Base-by-base conservation (phyloP, 2,113 vertebrate genomes). In the Azemiops feae region DNA sequence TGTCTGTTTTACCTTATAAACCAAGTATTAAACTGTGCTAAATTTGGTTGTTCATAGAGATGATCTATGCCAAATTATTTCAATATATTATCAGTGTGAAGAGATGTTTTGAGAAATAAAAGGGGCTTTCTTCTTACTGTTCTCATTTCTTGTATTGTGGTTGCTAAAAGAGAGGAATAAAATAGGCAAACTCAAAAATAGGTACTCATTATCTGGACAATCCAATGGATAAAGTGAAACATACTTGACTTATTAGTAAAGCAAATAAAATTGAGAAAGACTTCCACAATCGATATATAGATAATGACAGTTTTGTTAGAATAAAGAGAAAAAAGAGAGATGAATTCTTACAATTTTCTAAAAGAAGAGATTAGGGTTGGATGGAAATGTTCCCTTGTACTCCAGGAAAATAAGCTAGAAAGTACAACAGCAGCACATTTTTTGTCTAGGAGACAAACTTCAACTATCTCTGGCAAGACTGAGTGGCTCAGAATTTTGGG, bases 1-100 rank as follows among this genome's bases (percentile, higher is more conserved):
- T 92, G 47, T 3, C 14, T 90, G 25, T 94, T 81, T 95, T 92
- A 93, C 20, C 9, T 12, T 47, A 27, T 91, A 96, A 95, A 92
- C 18, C 6, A 87, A 92, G 93, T 57, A 1, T 91, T 94, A 34
- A 92, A 20, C 22, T 91, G 60, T 90, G 12, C 53, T 85, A 47
- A 86, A 60, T 1, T 30, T 92, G 39, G 0, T 1, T 91, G 90
- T 9, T 50, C 47, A 50, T 50, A 89, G 43, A 93, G 6, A 34
- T 89, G 10, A 25, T 43, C n/a, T 58, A 85, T 39, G 2, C 25
- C 69, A 85, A 92, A 52, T 27, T 54, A 39, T 88, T 25, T 69
- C 16, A 45, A 86, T 69, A 69, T 88, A 18, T 88, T 22, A 74
- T 43, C 34, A 7, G 55, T 3, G 25, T 39, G 47, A 43, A n/a